phyloP scores from a whole-genome alignment of 2,113 vertebrate genomes.

The Cheilinus undulatus region DNA sequence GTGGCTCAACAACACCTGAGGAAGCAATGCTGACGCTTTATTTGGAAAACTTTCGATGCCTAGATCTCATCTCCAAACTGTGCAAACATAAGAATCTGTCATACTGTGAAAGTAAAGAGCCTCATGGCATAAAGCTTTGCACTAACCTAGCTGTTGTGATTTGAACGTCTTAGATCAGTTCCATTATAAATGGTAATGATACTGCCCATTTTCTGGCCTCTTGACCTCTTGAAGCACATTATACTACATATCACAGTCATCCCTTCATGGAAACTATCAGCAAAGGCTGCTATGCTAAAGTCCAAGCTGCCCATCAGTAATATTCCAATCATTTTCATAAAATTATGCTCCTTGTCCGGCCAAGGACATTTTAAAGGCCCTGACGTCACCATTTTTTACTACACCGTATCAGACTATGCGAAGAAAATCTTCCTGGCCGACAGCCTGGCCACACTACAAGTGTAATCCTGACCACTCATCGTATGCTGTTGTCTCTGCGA shows the following conservation, averaged over 20 bases:
- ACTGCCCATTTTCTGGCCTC: background rate
- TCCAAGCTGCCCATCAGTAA: background rate
- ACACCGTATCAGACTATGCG: too few relatives aligned
- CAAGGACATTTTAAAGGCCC: too few relatives aligned
- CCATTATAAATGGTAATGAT: background rate
- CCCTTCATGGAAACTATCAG: background rate
- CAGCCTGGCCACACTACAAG: too few relatives aligned
- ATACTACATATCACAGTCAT: background rate
- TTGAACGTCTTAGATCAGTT: slow-evolving; percentile 35
- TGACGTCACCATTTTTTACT: too few relatives aligned
- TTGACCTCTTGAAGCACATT: background rate
- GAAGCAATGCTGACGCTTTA: slow-evolving; percentile 48
- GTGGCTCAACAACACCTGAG: slow-evolving; percentile 66
- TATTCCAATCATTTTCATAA: background rate
- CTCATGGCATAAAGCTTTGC: slow-evolving; percentile 36
- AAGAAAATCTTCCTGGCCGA: too few relatives aligned
- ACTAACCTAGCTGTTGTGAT: slow-evolving; percentile 34
- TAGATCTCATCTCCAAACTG: slow-evolving; percentile 51
- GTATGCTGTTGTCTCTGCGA: too few relatives aligned
- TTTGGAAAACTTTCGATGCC: slow-evolving; percentile 32
- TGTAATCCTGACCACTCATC: too few relatives aligned
- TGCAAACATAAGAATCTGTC: slow-evolving; percentile 62
- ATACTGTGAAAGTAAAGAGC: slow-evolving; percentile 41
- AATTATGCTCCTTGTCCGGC: too few relatives aligned
- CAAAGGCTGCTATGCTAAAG: background rate